Base-by-base conservation (phyloP, 2,113 vertebrate genomes). In the Phylloscopus trochilus region DNA sequence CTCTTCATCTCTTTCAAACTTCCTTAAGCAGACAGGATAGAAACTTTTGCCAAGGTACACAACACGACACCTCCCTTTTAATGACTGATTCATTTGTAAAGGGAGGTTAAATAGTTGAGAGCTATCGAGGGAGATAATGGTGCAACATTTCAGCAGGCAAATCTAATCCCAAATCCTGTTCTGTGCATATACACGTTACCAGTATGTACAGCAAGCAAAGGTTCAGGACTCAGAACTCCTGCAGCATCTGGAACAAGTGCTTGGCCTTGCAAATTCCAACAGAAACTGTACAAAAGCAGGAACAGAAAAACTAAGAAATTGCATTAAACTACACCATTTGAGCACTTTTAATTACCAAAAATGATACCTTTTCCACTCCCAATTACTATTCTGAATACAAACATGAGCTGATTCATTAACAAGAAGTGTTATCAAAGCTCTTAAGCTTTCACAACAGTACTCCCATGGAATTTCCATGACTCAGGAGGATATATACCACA, bases 131-230 rank as follows among this genome's bases (percentile, higher is more conserved):
- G 21, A 31, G 62, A 35, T 8, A 39, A 10, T 15, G 27, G 51
- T 19, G 5, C 41, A 70, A 39, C 22, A 66, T 26, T 62, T 39
- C 0, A 2, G 52, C 24, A 15, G 9, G 31, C 10, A 39, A 55
- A 49, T 41, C 63, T 44, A 35, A 19, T 39, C 28, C n/a, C 43
- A 79, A 23, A 76, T 33, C 8, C 30, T 0, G 0, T 21, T 52
- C 16, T 33, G 15, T 26, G 46, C 30, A 47, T 1, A 9, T 0
- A 19, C 0, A 3, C 2, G 31, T 27, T 46, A 72, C 44, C 35
- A 51, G 22, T 12, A 73, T 0, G 0, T 13, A n/a, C 5, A 26
- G 49, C 16, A 67, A 75, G n/a, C 6, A 43, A 53, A 72, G 11
- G 13, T 66, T n/a, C 30, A 52, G n/a, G 30, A 52, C 51, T 77